Evolutionary conservation across 2,888 invertebrate species (phyloP), one percentile per base, ranked within the genome.

Genomic region (Torymus tubicola): DNA sequence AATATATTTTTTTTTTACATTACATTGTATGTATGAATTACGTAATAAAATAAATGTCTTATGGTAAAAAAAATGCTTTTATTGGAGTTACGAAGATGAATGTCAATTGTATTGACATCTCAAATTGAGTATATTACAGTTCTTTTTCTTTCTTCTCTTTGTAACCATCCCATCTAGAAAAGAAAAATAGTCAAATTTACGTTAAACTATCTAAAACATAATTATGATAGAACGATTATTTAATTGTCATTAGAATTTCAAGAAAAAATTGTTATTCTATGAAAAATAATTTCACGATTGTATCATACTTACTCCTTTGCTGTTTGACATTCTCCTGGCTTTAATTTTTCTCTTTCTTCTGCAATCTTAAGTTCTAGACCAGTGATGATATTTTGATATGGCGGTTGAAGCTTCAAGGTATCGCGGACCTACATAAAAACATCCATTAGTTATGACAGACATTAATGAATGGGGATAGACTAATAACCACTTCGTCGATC

Each of bases 241-340:
- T 31, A 31, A 31, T 31, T 31, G 3, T 31, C 31, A 5, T 31
- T 31, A 31, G 5, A 2, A 31, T 5, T 5, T 31, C 3, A 31
- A 31, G 3, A 31, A 31, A 31, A 31, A 21, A 21, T 21, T 31
- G 5, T 31, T 31, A 31, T 31, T 31, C 31, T 31, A 5, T 31
- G 31, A 31, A 31, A 31, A 31, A 31, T 31, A 5, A 31, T 31
- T 31, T 0, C 3, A 5, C 5, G 57, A 55, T 52, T 53, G 53
- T 52, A 24, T 2, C 13, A 11, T 55, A 82, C 86, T 86, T 80
- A 89, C 89, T 89, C 89, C 57, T 74, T 80, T 4, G 87, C 86
- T 2, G 87, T 86, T 77, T 88, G 86, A 69, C 89, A 89, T n/a
- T 74, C 16, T 13, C 88, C 88, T 8, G 88, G 86, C 8, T 69